Percentiles rank a stretch among this genome's conserved stretches.
phyloP scores from a whole-genome alignment of 2,888 invertebrate species.

The Ferrisia virgata region DNA sequence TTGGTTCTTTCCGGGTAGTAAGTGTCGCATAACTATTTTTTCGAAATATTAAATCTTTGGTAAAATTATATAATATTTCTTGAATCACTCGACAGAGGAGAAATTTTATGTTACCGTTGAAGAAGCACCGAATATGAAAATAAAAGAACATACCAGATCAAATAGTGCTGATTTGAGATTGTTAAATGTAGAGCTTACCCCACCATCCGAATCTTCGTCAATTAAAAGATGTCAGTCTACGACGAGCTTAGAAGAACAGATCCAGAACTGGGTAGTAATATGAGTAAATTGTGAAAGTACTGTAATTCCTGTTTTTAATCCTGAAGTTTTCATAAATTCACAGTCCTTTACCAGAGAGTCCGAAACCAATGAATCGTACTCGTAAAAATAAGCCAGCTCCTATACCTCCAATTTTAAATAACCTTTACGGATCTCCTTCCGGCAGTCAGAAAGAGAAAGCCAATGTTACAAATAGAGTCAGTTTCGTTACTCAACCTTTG shows the following conservation, averaged over 20 bases:
- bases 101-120: constrained; percentile 67
- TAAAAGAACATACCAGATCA: constrained; percentile 57
- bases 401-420: constrained; percentile 58
- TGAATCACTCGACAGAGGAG: constrained; percentile 56
- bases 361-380: constrained; percentile 65
- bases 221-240: constrained; percentile 39
- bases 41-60: background rate
- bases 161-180: constrained; percentile 61
- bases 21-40: background rate
- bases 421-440: background rate
- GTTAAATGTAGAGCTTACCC: constrained; percentile 32
- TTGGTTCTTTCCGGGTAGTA: constrained; percentile 72
- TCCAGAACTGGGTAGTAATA: constrained; percentile 33
- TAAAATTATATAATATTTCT: background rate
- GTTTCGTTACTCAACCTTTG: background rate
- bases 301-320: background rate
- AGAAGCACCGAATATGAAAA: constrained; percentile 51
- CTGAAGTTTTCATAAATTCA: constrained; percentile 54
- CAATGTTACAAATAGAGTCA: background rate
- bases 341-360: constrained; percentile 71
- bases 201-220: background rate
- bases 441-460: background rate
- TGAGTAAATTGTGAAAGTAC: background rate
- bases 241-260: constrained; percentile 39
- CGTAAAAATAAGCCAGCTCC: constrained; percentile 75